Evolutionary conservation across 2,113 vertebrate species (phyloP), one percentile per base, ranked within the genome.

Genomic region (Thomomys bottae): DNA sequence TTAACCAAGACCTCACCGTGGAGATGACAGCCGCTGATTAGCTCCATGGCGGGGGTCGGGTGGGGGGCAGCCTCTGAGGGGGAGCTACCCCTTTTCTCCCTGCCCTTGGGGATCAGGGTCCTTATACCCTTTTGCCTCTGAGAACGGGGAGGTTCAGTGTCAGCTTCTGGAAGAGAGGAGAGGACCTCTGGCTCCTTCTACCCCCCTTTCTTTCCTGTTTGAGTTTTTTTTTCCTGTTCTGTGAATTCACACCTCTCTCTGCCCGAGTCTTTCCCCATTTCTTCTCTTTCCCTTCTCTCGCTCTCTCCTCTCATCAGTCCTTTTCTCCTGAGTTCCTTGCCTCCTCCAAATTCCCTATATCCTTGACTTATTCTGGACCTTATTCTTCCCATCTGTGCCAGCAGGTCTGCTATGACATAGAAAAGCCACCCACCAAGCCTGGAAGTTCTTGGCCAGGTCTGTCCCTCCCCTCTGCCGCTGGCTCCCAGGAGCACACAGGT

Each of bases 21-120:
- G 96, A 97, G 97, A 98, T 98, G 97, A 98, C 97, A 98, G 97
- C 95, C 91, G 63, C 97, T 98, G 97, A 98, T 98, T 98, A 97
- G 97, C 97, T 95, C 88, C 11, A n/a, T 88, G 95, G 80, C 1
- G 67, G 92, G 93, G 91, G 18, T 8, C 76, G 32, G 36, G 36
- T 18, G 36, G 93, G 82, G 45, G 68, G 63, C 28, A 73, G 68
- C 79, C 88, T 83, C 72, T 57, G 57, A 73, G 20, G 23, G 61
- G 90, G 24, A 91, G 87, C 66, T 45, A 61, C 92, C 82, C 88
- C 68, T 83, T 40, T 63, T 67, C 72, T 77, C 42, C 73, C 66
- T 78, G 11, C 6, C 63, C 93, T 68, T n/a, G 77, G 83, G 82
- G 79, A 59, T 70, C 63, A 26, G 36, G 67, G 72, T 49, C 80